Base-by-base conservation (phyloP, 2,113 vertebrate species). In the Aspidoscelis tigris region DNA sequence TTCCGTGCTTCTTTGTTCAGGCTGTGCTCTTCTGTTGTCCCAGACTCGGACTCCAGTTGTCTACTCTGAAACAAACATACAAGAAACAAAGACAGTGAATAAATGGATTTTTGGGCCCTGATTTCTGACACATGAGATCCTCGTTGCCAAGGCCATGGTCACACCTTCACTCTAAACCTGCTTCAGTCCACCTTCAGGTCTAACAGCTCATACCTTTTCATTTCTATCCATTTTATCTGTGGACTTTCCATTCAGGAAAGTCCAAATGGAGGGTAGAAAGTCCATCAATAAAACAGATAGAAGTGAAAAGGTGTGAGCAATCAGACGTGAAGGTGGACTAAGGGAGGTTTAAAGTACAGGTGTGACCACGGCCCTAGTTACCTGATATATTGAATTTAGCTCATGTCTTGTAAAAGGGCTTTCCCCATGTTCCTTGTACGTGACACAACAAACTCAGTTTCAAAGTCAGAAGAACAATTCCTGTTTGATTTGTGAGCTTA, bases 1-100 rank as follows among this genome's bases (percentile, higher is more conserved):
- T 98, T 99, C 76, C 98, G 96, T 80, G 99, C 99, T 92, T 99
- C 99, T 85, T 99, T 99, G 95, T 99, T 99, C 88, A 99, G 96
- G 91, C 99, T 99, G 96, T 99, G 98, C 92, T 99, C 99, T 87
- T 99, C 99, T 0, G 98, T 99, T 1, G 98, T 99, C 1, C 98
- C 98, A 0, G 97, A 97, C 92, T 99, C 98, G 0, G 98, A 99
- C 87, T 99, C 98, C 96, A 99, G 95, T 81, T 99, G 97, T 12
- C 98, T 96, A 86, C 99, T 99, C 99, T 99, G 93, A 0, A 93
- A 94, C 70, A 85, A 16, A 88, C 18, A 44, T 73, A 68, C 64
- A 79, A 1, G 3, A 1, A 0, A 2, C 11, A 0, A 18, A 44
- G 22, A 7, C 7, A 33, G 7, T 10, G 39, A 84, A 16, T 21